Percentiles rank a stretch among this genome's conserved stretches.
phyloP scores from a whole-genome alignment of 2,888 invertebrate species.

The Tetropium fuscum region DNA sequence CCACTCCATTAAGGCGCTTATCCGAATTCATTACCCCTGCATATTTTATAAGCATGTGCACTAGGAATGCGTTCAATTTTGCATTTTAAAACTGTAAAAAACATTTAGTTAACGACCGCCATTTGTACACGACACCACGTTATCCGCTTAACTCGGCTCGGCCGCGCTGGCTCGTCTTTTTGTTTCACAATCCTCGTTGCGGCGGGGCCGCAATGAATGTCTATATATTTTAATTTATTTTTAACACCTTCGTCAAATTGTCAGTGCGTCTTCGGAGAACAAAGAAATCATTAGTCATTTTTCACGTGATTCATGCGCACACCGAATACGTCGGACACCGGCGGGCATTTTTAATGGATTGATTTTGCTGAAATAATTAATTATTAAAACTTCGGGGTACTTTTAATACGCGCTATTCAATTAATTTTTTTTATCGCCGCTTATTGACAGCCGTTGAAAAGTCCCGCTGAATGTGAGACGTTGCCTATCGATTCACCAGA shows the following conservation, averaged over 20 bases:
- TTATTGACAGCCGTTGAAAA: slow-evolving; percentile 14
- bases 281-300: slow-evolving; percentile 26
- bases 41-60: not conserved
- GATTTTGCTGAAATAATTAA: slow-evolving; percentile 21
- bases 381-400: slow-evolving; percentile 10
- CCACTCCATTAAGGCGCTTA: slow-evolving; percentile 1
- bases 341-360: slow-evolving; percentile 22
- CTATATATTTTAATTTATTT: slow-evolving; percentile 21
- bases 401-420: slow-evolving; percentile 21
- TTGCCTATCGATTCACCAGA: not conserved
- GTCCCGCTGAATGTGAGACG: slow-evolving; percentile 6
- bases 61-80: slow-evolving; percentile 13
- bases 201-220: slow-evolving; percentile 1
- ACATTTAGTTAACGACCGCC: slow-evolving; percentile 2
- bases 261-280: slow-evolving; percentile 9
- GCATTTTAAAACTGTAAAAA: slow-evolving; percentile 15
- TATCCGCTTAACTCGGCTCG: not conserved
- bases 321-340: not conserved
- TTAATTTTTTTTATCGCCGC: slow-evolving; percentile 14
- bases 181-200: slow-evolving; percentile 5
- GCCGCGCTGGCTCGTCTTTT: slow-evolving; percentile 11
- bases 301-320: slow-evolving; percentile 9
- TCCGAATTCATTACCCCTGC: not conserved
- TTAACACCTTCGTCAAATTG: slow-evolving; percentile 21
- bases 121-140: slow-evolving; percentile 1